phyloP scores from a whole-genome alignment of 2,797 vertebrate genomes.

The Trachops cirrhosus region DNA sequence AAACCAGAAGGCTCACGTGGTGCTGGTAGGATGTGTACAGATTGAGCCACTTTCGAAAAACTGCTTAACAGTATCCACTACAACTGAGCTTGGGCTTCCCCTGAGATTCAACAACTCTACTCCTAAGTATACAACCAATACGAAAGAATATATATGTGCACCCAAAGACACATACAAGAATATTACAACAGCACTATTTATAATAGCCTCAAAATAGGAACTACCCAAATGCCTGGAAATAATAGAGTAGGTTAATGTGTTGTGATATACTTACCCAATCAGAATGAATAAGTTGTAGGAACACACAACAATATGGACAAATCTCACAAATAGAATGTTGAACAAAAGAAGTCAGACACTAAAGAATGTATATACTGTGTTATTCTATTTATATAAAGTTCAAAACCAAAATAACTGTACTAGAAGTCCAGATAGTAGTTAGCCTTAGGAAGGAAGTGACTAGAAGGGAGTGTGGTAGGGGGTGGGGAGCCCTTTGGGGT shows the following conservation, averaged over 20 bases:
- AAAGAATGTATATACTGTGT: not conserved
- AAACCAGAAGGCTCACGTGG: not conserved
- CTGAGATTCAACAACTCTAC: not conserved
- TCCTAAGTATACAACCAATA: not conserved
- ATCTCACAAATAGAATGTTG: not conserved
- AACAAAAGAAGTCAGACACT: not conserved
- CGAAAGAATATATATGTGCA: no score
- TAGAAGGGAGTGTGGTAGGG: no score
- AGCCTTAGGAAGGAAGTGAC: not conserved
- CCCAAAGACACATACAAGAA: not conserved
- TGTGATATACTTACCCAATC: not conserved
- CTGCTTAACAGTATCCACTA: not conserved
- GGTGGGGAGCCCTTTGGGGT: no score
- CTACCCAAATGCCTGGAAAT: not conserved
- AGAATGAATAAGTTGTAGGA: not conserved
- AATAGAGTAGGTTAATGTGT: not conserved
- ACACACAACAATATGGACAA: not conserved
- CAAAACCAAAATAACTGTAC: not conserved
- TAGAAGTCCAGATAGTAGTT: not conserved
- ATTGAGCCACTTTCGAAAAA: not conserved
- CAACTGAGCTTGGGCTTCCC: not conserved
- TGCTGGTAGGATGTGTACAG: not conserved
- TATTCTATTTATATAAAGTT: not conserved
- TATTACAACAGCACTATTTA: not conserved
- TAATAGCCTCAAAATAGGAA: not conserved